phyloP scores from a whole-genome alignment of 2,797 vertebrate genomes.

The Chrysocyon brachyurus region DNA sequence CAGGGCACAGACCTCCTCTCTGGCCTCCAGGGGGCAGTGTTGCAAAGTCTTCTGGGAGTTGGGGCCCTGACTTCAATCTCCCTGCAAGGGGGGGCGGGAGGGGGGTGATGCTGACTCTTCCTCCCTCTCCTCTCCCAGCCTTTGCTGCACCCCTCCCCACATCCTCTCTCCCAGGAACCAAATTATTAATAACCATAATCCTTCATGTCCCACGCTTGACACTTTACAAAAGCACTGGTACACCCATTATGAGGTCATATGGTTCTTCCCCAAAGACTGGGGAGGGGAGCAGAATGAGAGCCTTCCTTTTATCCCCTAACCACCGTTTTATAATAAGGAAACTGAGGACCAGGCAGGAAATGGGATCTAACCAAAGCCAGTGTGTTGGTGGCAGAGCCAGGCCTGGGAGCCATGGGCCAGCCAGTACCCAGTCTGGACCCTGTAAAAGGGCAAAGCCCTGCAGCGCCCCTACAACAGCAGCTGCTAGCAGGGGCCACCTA shows the following conservation, averaged over 20 bases:
- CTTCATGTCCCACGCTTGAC: background rate
- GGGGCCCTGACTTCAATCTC: background rate
- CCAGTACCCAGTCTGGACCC: background rate
- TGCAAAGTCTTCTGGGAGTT: constrained; percentile 48
- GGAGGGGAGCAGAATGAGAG: background rate
- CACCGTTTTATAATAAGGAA: background rate
- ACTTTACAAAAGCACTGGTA: background rate
- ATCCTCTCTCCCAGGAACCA: background rate
- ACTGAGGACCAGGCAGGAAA: background rate
- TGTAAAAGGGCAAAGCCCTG: background rate
- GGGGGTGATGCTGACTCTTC: background rate
- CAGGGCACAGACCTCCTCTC: background rate
- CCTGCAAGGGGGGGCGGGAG: accelerated
- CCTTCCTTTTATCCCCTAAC: background rate
- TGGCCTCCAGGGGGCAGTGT: constrained; percentile 72
- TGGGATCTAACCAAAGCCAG: background rate
- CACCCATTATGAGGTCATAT: background rate
- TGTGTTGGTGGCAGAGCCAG: background rate
- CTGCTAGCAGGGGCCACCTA: background rate
- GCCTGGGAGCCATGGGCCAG: background rate
- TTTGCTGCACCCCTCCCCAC: background rate
- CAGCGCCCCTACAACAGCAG: background rate
- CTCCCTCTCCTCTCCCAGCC: background rate
- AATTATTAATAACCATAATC: constrained; percentile 32
- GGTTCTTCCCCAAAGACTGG: background rate